Percentiles rank a stretch among this genome's conserved stretches.
Conservation (phyloP, 1,140 invertebrate species). For the Drosophila pseudoananassae region DNA sequence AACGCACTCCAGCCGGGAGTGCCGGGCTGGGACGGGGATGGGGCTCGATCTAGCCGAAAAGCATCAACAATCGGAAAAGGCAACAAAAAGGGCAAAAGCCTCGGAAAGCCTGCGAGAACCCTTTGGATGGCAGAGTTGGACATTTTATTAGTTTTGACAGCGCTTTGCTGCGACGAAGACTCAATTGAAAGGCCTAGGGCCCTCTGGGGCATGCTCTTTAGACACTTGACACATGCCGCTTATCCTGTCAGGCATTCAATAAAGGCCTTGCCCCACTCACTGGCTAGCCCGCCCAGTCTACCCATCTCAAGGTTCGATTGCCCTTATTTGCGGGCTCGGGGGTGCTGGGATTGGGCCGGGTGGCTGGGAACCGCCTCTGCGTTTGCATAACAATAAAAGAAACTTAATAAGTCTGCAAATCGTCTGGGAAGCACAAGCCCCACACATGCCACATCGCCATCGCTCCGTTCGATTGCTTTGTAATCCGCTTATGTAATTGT, state of each 20-base stretch:
- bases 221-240: slow-evolving; percentile 74
- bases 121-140: slow-evolving; percentile 56
- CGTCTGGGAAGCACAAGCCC: slow-evolving; percentile 46
- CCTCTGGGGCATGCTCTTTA: slow-evolving; percentile 68
- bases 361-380: neutral
- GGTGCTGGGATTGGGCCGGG: slow-evolving; percentile 16
- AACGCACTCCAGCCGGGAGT: slow-evolving; percentile 62
- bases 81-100: slow-evolving; percentile 34
- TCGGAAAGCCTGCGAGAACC: slow-evolving; percentile 38
- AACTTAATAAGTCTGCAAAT: slow-evolving; percentile 79
- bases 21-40: neutral
- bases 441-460: neutral
- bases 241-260: slow-evolving; percentile 67
- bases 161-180: slow-evolving; percentile 52
- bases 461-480: slow-evolving; percentile 32
- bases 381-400: slow-evolving; percentile 72
- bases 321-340: slow-evolving; percentile 28
- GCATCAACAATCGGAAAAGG: slow-evolving; percentile 4
- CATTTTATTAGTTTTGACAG: slow-evolving; percentile 83
- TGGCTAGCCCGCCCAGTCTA: neutral
- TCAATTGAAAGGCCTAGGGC: slow-evolving; percentile 51
- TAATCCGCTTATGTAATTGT: slow-evolving; percentile 80
- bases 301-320: slow-evolving; percentile 32
- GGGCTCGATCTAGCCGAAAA: slow-evolving; percentile 57
- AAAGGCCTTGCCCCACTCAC: slow-evolving; percentile 16